Evolutionary conservation across 2,113 vertebrate genomes (phyloP).

Genomic region (Brevimyrus niger): DNA sequence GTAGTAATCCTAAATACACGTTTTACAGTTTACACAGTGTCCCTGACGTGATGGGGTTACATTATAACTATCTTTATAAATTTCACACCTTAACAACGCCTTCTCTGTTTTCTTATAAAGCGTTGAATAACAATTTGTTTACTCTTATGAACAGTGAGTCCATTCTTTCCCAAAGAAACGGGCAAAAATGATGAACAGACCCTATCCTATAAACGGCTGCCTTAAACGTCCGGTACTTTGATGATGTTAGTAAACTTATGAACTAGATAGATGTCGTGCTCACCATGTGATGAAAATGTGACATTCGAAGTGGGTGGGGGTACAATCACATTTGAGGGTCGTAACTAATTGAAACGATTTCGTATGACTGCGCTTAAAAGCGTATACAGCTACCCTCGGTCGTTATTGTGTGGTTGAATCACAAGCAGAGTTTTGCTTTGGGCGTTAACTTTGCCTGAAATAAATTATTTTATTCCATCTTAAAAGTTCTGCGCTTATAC

Average conservation of each 20-base stretch:
- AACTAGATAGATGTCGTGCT: conserved; percentile 70
- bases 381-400: neutral
- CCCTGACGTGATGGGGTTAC: conserved; percentile 39
- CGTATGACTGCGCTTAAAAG: conserved; percentile 57
- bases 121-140: conserved; percentile 74
- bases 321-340: conserved; percentile 51
- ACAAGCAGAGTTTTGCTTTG: conserved; percentile 14
- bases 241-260: conserved; percentile 59
- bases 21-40: conserved; percentile 1
- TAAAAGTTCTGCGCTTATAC: neutral
- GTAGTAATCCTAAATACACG: neutral
- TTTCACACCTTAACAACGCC: conserved; percentile 54
- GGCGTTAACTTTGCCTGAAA: neutral
- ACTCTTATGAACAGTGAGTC: conserved; percentile 61
- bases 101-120: conserved; percentile 62
- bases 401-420: neutral
- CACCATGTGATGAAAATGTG: conserved; percentile 72
- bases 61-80: conserved; percentile 32
- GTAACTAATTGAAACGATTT: conserved; percentile 67
- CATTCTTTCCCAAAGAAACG: conserved; percentile 51
- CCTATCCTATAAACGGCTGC: conserved; percentile 59
- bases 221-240: conserved; percentile 47
- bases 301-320: conserved; percentile 53
- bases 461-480: neutral
- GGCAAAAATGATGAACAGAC: conserved; percentile 47